Percentiles rank a stretch among this genome's conserved stretches.
phyloP scores from a whole-genome alignment of 1,140 invertebrate genomes.

The Drosophila trapezifrons region DNA sequence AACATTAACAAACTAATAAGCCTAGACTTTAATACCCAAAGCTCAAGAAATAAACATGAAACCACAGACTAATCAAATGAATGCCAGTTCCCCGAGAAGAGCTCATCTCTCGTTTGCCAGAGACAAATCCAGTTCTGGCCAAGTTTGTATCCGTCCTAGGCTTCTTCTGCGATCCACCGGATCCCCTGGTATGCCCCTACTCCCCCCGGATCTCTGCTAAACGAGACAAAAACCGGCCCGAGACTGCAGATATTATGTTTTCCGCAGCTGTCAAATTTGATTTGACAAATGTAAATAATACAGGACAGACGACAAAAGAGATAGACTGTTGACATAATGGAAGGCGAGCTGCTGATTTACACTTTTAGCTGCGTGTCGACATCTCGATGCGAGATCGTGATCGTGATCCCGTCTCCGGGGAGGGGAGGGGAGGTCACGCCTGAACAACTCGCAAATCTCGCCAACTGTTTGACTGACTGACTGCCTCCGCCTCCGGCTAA shows the following conservation, averaged over 20 bases:
- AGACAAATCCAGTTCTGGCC: slow-evolving; percentile 31
- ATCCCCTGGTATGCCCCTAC: too few relatives aligned
- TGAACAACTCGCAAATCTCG: slow-evolving; percentile 33
- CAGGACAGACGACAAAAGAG: slow-evolving; percentile 27
- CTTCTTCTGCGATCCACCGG: not conserved
- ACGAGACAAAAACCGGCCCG: slow-evolving; percentile 5
- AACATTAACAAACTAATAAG: too few relatives aligned
- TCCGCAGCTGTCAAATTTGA: slow-evolving; percentile 81
- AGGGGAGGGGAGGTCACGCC: slow-evolving; percentile 7
- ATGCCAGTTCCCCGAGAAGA: not conserved
- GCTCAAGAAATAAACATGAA: not conserved
- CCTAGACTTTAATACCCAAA: not conserved
- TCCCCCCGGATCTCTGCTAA: not conserved
- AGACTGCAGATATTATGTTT: slow-evolving; percentile 65
- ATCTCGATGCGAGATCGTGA: slow-evolving; percentile 18
- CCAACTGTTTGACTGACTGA: slow-evolving; percentile 23
- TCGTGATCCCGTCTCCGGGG: slow-evolving; percentile 4
- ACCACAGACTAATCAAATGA: not conserved
- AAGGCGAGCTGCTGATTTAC: slow-evolving; percentile 49
- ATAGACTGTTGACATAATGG: slow-evolving; percentile 40
- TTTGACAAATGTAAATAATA: slow-evolving; percentile 83
- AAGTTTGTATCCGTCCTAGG: slow-evolving; percentile 27
- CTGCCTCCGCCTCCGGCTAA: slow-evolving; percentile 37
- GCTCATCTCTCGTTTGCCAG: not conserved
- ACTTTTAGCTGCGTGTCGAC: slow-evolving; percentile 48